Base-by-base conservation (phyloP, 2,113 vertebrate species). In the Microcebus griseorufus region DNA sequence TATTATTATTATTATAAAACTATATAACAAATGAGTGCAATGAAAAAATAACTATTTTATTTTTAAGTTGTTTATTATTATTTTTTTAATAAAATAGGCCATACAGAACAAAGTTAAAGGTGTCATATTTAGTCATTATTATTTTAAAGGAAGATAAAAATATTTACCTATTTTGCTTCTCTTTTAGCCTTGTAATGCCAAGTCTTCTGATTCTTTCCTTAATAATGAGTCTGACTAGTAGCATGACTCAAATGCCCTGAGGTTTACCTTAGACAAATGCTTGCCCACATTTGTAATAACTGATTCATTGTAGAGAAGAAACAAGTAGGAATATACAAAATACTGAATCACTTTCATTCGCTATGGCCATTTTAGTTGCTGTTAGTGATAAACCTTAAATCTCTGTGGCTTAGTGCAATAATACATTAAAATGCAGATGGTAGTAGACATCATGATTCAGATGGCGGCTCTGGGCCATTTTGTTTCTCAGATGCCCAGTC, bases 121-220 rank as follows among this genome's bases (percentile, higher is more conserved):
- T 5, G n/a, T 18, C 16, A 45, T 32, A 86, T 73, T 45, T 45
- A 79, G 11, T 42, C 4, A 37, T 69, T 55, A 64, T 65, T 39
- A 69, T 58, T 95, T 88, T 90, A 87, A 10, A n/a, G 12, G 3
- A 94, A 45, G 39, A 67, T 29, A 93, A 70, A 34, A 42, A 67
- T 70, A 75, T 70, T 78, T 45, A 60, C 25, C 7, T 23, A 81
- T 81, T 93, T 69, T 65, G 6, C 62, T 96, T 92, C 27, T 62
- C 45, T 72, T 53, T 80, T 72, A 70, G 16, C 18, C 1, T 42
- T 55, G 3, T 64, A 92, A 78, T 45, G 23, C 29, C 32, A 82
- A 5, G 16, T 70, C n/a, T 79, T 65, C 39, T 78, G 39, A 92
- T 5, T 51, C 6, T 51, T 82, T 64, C 17, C 12, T 55, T 79